phyloP scores from a whole-genome alignment of 2,888 invertebrate species.

The Bibio marci region DNA sequence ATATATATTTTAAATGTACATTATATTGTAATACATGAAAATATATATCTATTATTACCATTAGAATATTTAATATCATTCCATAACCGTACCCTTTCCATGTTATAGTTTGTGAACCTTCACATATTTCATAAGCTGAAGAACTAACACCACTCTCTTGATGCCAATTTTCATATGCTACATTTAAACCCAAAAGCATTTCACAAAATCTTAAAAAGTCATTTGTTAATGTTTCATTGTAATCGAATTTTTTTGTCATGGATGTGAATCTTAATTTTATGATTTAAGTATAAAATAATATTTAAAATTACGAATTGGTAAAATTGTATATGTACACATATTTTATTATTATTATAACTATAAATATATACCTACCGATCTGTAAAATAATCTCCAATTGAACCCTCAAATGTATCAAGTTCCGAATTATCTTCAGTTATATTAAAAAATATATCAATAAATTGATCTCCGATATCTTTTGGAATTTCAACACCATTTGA shows the following conservation, averaged over 20 bases:
- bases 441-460: conserved; percentile 24
- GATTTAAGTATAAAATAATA: no score
- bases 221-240: no score
- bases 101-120: conserved; percentile 24
- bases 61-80: conserved; percentile 22
- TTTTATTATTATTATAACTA: no score
- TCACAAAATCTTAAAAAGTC: conserved; percentile 5
- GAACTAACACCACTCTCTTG: no score
- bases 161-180: conserved; percentile 12
- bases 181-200: conserved; percentile 43
- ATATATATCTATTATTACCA: background rate
- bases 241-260: no score
- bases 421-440: conserved; percentile 22
- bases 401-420: conserved; percentile 19
- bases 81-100: conserved; percentile 32
- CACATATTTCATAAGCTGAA: no score
- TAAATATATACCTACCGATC: conserved; percentile 15
- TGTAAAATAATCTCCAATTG: conserved; percentile 21
- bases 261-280: background rate
- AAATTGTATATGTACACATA: no score
- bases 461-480: conserved; percentile 17
- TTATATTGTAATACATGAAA: no score
- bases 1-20: no score
- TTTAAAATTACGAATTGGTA: no score
- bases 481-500: conserved; percentile 17